Conservation (phyloP, 2,113 vertebrate species). For the Gymnobelideus leadbeateri region DNA sequence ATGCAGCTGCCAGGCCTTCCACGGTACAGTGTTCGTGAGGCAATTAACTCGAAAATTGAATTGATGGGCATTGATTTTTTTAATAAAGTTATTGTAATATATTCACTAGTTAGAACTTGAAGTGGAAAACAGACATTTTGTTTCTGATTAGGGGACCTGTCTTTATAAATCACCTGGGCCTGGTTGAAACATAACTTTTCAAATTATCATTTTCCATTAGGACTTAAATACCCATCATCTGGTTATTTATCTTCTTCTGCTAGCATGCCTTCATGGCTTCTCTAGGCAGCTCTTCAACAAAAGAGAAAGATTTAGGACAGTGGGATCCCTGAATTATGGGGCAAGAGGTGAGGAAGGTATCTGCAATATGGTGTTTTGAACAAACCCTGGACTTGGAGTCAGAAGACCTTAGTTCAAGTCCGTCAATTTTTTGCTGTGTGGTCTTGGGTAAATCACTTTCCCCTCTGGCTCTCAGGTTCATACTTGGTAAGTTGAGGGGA, state of each 20-base stretch:
- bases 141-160: not conserved
- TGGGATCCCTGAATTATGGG: too few species aligned
- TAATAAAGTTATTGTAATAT: slow-evolving; percentile 52
- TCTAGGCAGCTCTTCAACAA: not conserved
- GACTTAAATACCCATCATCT: rapidly evolving
- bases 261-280: rapidly evolving
- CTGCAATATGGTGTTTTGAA: not conserved
- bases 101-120: slow-evolving; percentile 47
- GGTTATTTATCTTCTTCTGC: rapidly evolving
- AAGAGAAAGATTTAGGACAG: rapidly evolving
- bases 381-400: rapidly evolving
- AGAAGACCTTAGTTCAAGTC: rapidly evolving
- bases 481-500: too few species aligned
- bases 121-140: slow-evolving; percentile 39
- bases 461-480: not conserved
- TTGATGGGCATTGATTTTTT: slow-evolving; percentile 50
- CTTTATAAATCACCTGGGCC: rapidly evolving
- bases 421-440: not conserved
- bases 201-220: not conserved
- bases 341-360: rapidly evolving
- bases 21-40: not conserved
- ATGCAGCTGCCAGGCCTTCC: not conserved
- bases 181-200: not conserved
- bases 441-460: rapidly evolving
- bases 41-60: slow-evolving; percentile 57